Evolutionary conservation across 2,113 vertebrate species (phyloP).

Genomic region (Atrichornis clamosus): DNA sequence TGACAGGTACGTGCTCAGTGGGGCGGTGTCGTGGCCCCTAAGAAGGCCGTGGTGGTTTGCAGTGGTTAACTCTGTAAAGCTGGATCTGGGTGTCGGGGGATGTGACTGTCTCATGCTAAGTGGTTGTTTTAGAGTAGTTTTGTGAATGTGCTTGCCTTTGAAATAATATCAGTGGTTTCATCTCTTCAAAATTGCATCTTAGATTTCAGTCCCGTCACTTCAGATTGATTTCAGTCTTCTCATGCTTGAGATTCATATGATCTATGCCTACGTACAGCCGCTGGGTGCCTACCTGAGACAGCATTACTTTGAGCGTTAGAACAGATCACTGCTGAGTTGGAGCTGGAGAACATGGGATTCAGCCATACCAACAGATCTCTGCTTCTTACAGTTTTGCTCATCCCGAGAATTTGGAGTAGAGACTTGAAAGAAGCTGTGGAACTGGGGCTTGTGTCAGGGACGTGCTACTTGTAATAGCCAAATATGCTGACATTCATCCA

Average conservation of each 20-base stretch:
- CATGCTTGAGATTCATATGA: not conserved
- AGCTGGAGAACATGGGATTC: not conserved
- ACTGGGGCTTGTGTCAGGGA: not conserved
- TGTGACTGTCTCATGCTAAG: not conserved
- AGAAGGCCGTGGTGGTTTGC: accelerated
- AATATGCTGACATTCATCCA: not conserved
- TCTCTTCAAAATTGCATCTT: not conserved
- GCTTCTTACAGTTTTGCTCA: not conserved
- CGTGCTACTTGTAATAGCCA: not conserved
- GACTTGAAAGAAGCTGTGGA: not conserved
- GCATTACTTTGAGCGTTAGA: not conserved
- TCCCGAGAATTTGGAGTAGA: not conserved
- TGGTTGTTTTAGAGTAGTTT: not conserved
- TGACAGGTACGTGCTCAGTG: constrained; percentile 65
- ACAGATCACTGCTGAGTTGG: not conserved
- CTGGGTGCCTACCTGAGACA: not conserved
- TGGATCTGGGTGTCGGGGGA: not conserved
- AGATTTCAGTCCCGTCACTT: not conserved
- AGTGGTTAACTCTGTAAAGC: not conserved
- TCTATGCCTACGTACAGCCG: not conserved
- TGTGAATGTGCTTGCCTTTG: not conserved
- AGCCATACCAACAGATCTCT: not conserved
- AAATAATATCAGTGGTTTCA: not conserved
- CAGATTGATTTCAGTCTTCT: not conserved
- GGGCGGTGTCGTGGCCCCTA: not conserved